phyloP scores from a whole-genome alignment of 2,113 vertebrate genomes.

The Lonchura striata region DNA sequence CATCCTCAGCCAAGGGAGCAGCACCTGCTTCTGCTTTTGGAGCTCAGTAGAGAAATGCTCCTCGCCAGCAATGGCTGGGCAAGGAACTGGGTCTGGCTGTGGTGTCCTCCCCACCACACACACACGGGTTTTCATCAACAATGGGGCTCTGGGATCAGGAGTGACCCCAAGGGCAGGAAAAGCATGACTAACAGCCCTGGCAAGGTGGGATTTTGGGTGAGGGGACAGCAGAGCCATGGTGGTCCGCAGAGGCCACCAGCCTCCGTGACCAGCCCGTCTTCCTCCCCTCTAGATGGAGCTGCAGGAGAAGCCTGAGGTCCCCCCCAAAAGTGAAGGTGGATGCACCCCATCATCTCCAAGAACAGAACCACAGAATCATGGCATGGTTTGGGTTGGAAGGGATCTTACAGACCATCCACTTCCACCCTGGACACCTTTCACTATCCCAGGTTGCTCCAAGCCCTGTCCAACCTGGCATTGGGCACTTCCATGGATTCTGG shows the following conservation, averaged over 20 bases:
- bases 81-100: not conserved
- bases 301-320: slow-evolving; percentile 7
- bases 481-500: not conserved
- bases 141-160: not conserved
- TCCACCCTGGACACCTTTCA: rapidly evolving
- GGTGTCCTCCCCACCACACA: not conserved
- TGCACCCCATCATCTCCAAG: not conserved
- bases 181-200: not conserved
- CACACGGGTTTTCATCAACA: not conserved
- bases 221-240: not conserved
- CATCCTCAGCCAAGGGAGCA: not conserved
- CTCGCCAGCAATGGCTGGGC: not conserved
- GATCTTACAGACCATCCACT: rapidly evolving
- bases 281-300: slow-evolving; percentile 25
- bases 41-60: not conserved
- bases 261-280: not conserved
- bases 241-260: not conserved
- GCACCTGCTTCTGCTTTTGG: not conserved
- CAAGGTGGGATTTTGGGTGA: not conserved
- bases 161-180: not conserved
- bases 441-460: rapidly evolving
- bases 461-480: rapidly evolving
- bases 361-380: not conserved
- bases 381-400: not conserved
- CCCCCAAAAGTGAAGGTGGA: rapidly evolving